A percentile compares a stretch with the other conserved stretches of the same genome.
phyloP scores from a whole-genome alignment of 2,113 vertebrate genomes.

The Cinclus mexicanus region DNA sequence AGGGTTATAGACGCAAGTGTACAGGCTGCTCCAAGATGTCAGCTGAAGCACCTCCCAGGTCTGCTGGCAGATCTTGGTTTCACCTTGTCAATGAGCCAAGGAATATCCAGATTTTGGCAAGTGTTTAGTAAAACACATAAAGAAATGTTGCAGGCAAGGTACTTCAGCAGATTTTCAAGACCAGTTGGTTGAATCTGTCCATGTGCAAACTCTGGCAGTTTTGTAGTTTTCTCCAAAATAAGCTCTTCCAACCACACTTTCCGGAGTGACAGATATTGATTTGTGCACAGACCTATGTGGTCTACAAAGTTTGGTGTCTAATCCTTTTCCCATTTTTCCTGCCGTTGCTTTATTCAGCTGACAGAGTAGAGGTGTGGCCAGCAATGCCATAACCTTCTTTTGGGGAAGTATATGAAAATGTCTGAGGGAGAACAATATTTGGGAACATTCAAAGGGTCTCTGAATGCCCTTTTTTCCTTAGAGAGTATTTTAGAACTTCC shows the following conservation, averaged over 20 bases:
- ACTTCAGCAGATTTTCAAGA: not conserved
- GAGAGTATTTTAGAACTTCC: not conserved
- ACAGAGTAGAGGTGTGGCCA: not conserved
- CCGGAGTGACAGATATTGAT: not conserved
- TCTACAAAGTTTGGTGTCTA: not conserved
- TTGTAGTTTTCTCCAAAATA: not conserved
- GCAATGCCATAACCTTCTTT: not conserved
- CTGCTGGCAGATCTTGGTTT: not conserved
- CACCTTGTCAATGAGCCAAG: not conserved
- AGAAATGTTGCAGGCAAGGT: not conserved
- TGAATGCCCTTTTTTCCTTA: not conserved
- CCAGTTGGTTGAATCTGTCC: not conserved
- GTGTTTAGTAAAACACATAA: not conserved
- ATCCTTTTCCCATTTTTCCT: not conserved
- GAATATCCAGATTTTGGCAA: not conserved
- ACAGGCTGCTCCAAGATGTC: not conserved
- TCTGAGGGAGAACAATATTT: not conserved
- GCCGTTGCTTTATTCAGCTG: not conserved
- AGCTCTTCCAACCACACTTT: not conserved
- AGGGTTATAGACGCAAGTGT: slow-evolving; percentile 70
- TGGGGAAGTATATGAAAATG: not conserved
- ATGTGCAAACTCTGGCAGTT: not conserved
- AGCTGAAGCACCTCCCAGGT: not conserved
- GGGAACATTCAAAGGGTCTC: not conserved
- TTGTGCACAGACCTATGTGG: not conserved